A percentile compares a stretch with the other conserved stretches of the same genome.
These are phyloP conservation scores for Lycopodina hypogea DNA, from an alignment of 37 sponge, comb jelly and placozoan genomes.

Conservation along the genomic window DNA sequence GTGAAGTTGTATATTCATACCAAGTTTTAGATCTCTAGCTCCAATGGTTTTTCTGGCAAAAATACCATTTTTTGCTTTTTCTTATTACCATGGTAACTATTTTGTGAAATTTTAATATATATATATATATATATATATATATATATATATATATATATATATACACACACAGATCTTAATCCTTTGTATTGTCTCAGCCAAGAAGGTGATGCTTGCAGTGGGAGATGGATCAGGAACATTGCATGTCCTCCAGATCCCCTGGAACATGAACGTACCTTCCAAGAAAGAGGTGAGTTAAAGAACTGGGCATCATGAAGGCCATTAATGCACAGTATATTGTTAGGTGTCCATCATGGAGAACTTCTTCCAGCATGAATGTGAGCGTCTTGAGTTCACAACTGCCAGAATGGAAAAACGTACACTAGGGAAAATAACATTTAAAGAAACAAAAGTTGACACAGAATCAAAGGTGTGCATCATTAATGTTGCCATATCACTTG, in stretches of 20 bases:
- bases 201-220: slow-evolving; percentile 87
- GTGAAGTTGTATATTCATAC: background rate
- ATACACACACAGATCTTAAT: too few relatives aligned
- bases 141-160: background rate
- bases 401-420: slow-evolving; percentile 39
- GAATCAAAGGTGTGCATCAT: background rate
- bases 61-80: too few relatives aligned
- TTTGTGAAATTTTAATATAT: too few relatives aligned
- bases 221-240: slow-evolving; percentile 92
- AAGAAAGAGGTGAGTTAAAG: slow-evolving; percentile 63
- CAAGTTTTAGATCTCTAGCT: too few relatives aligned
- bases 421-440: slow-evolving; percentile 47
- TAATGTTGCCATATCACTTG: background rate
- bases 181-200: slow-evolving; percentile 25
- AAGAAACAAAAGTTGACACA: background rate
- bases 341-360: slow-evolving; percentile 67
- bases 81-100: too few relatives aligned
- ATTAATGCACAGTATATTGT: background rate
- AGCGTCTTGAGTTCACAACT: slow-evolving; percentile 51
- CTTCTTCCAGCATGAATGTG: slow-evolving; percentile 79
- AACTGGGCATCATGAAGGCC: background rate
- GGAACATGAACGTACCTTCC: slow-evolving; percentile 82
- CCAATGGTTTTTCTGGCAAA: too few relatives aligned
- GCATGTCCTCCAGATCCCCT: slow-evolving; percentile 90
- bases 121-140: background rate